phyloP scores from a whole-genome alignment of 2,113 vertebrate species.

The Camelus bactrianus region DNA sequence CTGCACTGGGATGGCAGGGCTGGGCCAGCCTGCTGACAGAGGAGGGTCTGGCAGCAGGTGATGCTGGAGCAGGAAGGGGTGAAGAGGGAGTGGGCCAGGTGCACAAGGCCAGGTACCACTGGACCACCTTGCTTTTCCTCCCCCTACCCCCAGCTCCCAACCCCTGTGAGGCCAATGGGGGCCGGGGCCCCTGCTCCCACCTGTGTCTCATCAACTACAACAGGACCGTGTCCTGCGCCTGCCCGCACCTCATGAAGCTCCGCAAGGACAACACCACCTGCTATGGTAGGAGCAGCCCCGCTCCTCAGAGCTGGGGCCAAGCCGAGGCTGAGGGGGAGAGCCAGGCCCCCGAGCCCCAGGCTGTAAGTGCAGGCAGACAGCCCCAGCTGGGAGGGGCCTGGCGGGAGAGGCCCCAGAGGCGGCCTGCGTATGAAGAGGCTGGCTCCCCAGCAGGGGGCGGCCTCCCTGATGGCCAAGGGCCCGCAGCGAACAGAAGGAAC shows the following conservation, averaged over 20 bases:
- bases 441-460: fast-evolving
- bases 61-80: not conserved
- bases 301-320: not conserved
- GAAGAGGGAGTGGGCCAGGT: fast-evolving
- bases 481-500: fast-evolving
- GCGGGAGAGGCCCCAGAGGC: not conserved
- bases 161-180: constrained; percentile 93
- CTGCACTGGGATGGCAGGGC: not conserved
- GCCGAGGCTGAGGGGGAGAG: not conserved
- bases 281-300: constrained; percentile 88
- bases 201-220: constrained; percentile 99
- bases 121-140: not conserved
- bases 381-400: not conserved
- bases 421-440: not conserved
- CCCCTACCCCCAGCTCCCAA: constrained; percentile 90
- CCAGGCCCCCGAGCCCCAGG: not conserved
- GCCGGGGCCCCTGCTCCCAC: constrained; percentile 95
- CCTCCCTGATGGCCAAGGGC: not conserved
- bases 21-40: too few relatives aligned
- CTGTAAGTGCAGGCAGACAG: not conserved
- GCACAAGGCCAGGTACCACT: not conserved
- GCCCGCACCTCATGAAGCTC: constrained; percentile 98
- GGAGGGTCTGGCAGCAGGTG: not conserved
- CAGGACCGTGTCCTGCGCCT: constrained; percentile 95
- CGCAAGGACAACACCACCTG: constrained; percentile 94